A percentile compares a stretch with the other conserved stretches of the same genome.
Conservation (phyloP, 2,888 invertebrate species). For the Ophion ellenae region DNA sequence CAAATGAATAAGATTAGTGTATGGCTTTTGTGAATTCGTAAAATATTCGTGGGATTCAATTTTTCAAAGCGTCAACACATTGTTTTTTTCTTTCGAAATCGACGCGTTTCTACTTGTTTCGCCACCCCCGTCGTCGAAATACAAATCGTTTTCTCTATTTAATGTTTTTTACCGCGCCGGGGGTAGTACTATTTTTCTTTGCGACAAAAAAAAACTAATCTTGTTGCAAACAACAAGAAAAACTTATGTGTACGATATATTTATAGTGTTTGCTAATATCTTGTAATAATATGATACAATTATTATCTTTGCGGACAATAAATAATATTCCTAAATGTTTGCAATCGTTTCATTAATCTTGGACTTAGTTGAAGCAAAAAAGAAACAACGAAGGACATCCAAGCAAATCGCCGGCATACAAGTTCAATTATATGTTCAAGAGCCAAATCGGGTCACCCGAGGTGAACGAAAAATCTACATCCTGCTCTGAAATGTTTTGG, state of each 20-base stretch:
- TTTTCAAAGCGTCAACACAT: background rate
- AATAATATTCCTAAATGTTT: background rate
- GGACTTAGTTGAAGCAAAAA: no score
- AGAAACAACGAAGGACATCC: no score
- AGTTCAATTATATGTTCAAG: background rate
- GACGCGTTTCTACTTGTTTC: background rate
- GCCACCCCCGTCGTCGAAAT: background rate
- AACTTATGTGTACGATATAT: slow-evolving; percentile 45
- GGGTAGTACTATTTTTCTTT: slow-evolving; percentile 32
- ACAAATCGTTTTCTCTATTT: slow-evolving; percentile 36
- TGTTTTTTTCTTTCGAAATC: slow-evolving; percentile 2
- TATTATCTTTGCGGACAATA: background rate
- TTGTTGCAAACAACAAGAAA: slow-evolving; percentile 27
- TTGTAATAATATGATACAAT: background rate
- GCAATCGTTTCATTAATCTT: background rate
- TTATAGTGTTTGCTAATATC: slow-evolving; percentile 30
- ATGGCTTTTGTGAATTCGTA: background rate
- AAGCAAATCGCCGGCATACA: no score
- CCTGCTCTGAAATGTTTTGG: background rate
- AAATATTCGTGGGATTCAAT: background rate
- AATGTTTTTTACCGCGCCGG: slow-evolving; percentile 21
- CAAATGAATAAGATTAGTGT: background rate
- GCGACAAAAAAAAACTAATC: slow-evolving; percentile 26
- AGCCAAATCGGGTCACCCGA: no score
- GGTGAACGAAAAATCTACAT: background rate